A percentile compares a stretch with the other conserved stretches of the same genome.
phyloP scores from a whole-genome alignment of 1,140 invertebrate species.

The Gonatopus flavifemur region DNA sequence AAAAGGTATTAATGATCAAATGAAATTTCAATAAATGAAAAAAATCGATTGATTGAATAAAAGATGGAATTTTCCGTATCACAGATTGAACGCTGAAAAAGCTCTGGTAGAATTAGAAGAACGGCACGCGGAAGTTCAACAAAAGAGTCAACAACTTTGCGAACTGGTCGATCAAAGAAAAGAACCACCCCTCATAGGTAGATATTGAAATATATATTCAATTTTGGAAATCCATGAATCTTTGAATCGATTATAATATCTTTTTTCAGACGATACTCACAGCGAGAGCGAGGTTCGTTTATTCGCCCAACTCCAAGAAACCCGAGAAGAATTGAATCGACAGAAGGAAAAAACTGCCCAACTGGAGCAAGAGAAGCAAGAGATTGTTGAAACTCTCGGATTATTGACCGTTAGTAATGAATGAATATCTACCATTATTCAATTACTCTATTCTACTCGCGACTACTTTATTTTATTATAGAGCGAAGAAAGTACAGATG shows the following conservation, averaged over 20 bases:
- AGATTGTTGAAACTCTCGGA: conserved; percentile 28
- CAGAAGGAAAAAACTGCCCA: conserved; percentile 21
- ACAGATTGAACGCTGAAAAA: conserved; percentile 21
- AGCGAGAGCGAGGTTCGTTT: conserved; percentile 35
- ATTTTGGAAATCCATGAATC: no score
- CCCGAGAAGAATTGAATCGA: conserved; percentile 6
- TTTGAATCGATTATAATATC: neutral
- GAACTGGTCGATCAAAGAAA: conserved; percentile 27
- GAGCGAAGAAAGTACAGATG: conserved; percentile 13
- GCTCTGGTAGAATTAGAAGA: conserved; percentile 19
- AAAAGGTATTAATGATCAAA: conserved; percentile 18
- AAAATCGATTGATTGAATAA: conserved; percentile 1
- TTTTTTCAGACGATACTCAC: conserved; percentile 21
- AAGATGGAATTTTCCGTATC: neutral
- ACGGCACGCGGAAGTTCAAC: conserved; percentile 25
- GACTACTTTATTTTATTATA: no score
- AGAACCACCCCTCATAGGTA: conserved; percentile 23
- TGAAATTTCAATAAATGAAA: neutral
- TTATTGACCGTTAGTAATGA: neutral
- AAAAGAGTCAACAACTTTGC: conserved; percentile 32
- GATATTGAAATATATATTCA: no score
- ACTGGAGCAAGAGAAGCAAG: conserved; percentile 29
- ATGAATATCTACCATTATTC: neutral
- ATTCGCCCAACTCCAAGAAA: conserved; percentile 29
- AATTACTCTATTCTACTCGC: no score